Evolutionary conservation across 1,140 invertebrate species (phyloP), one percentile per base, ranked within the genome.

Genomic region (Brevipalpus yothersi): DNA sequence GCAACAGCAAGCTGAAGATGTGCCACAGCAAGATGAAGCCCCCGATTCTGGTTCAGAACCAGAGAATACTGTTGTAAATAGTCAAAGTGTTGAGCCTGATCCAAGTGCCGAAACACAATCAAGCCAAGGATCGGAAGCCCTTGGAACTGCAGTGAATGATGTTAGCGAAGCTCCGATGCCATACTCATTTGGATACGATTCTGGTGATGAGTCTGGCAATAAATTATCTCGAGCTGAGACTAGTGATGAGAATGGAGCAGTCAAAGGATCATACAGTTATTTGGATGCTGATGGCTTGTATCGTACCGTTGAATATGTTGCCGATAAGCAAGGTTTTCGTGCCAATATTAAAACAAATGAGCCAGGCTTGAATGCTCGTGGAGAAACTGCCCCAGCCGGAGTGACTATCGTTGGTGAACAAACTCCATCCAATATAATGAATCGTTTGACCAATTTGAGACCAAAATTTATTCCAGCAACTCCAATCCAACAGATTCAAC

Each of bases 201-300:
- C 53, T 15, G 21, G 49, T 13, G 63, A 65, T 57, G 62, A 65
- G 4, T 56, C 54, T 41, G 63, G 63, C 12, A 65, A 63, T 53
- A 49, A 58, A 21, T 61, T 62, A 58, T 63, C 49, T 41, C 63
- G 63, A 10, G 58, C 53, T 8, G 63, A 65, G 53, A 60, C 57
- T 41, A 53, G 59, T 5, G 63, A 66, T 47, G 60, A 15, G 0
- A 58, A 43, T 41, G 66, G 66, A 10, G 56, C 57, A 12, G 62
- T 66, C 12, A 59, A 53, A 4, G 66, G 66, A 9, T 62, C 63
- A 10, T 67, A 67, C 47, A 65, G 66, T 45, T 67, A 67, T 49
- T 62, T 43, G 13, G 66, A 67, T 56, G 59, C 55, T 4, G 60
- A 63, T 54, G 65, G 65, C 10, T 41, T 67, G 7, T 67, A 62